A percentile compares a stretch with the other conserved stretches of the same genome.
phyloP scores from a whole-genome alignment of 2,888 invertebrate species.

The Odontocerum albicorne region DNA sequence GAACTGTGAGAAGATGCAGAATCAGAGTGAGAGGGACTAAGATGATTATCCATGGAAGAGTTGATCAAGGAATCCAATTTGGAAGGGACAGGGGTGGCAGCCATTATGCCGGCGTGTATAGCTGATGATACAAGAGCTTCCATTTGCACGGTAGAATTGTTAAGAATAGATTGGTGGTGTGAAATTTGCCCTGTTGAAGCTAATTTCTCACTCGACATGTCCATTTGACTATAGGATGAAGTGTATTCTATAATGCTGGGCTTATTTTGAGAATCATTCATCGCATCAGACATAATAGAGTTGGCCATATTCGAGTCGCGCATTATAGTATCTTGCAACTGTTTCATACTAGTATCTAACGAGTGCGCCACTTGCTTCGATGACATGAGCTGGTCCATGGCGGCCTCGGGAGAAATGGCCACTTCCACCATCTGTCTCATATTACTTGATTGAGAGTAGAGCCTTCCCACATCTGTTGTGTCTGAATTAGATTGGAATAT shows the following conservation, averaged over 20 bases:
- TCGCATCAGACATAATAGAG: slow-evolving; percentile 21
- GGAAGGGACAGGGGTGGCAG: slow-evolving; percentile 44
- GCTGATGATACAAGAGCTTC: slow-evolving; percentile 55
- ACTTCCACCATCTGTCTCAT: slow-evolving; percentile 42
- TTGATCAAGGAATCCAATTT: slow-evolving; percentile 65
- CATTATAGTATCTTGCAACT: slow-evolving; percentile 26
- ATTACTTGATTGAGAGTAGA: slow-evolving; percentile 37
- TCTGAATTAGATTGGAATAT: slow-evolving; percentile 48
- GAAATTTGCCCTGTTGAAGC: slow-evolving; percentile 12
- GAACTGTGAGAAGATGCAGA: slow-evolving; percentile 45
- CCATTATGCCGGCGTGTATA: slow-evolving; percentile 49
- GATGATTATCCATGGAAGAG: slow-evolving; percentile 56
- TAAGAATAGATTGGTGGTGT: slow-evolving; percentile 40
- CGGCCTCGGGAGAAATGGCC: slow-evolving; percentile 43
- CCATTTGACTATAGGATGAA: slow-evolving; percentile 14
- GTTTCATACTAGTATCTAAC: too few relatives aligned
- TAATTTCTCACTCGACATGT: slow-evolving; percentile 16
- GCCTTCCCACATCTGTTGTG: not conserved
- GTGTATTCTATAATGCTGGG: slow-evolving; percentile 25
- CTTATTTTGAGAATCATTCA: slow-evolving; percentile 21
- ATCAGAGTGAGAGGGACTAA: slow-evolving; percentile 39
- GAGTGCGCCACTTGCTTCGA: slow-evolving; percentile 34
- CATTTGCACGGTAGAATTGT: slow-evolving; percentile 54
- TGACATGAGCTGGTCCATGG: slow-evolving; percentile 48
- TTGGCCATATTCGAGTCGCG: slow-evolving; percentile 20